Percentiles rank a stretch among this genome's conserved stretches.
These are phyloP conservation scores for Mercenaria mercenaria DNA, from an alignment of 1,140 invertebrate genomes.

Conservation along the genomic window DNA sequence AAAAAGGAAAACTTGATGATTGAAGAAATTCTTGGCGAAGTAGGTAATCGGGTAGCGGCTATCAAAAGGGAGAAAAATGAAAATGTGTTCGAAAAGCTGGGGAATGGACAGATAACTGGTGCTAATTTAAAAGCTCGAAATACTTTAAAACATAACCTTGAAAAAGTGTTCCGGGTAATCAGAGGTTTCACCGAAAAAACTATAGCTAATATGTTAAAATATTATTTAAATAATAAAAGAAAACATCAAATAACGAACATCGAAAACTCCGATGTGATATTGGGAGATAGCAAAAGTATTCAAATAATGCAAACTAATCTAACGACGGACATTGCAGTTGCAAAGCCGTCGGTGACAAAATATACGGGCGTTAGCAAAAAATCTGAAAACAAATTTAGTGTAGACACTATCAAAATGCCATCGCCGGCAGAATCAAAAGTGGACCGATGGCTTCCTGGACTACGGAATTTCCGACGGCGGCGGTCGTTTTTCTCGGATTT, in stretches of 20 bases:
- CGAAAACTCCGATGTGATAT: background rate
- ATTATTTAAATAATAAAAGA: background rate
- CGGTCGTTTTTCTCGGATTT: constrained; percentile 49
- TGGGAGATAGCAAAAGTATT: background rate
- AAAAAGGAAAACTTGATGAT: background rate
- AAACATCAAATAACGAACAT: background rate
- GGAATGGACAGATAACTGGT: background rate
- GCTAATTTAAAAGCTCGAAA: background rate
- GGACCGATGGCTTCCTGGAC: constrained; percentile 26
- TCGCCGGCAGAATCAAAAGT: constrained; percentile 36
- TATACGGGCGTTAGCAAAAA: background rate
- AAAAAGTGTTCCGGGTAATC: background rate
- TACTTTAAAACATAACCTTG: background rate
- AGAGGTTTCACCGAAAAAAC: background rate
- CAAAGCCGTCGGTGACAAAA: background rate
- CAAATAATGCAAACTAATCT: constrained; percentile 14
- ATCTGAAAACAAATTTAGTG: background rate
- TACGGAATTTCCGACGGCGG: constrained; percentile 21
- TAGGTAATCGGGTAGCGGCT: background rate
- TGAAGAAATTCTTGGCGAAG: background rate
- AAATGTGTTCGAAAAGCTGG: background rate
- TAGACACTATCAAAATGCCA: constrained; percentile 16
- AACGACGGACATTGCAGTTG: background rate
- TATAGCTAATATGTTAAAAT: constrained; percentile 26
- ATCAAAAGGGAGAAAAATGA: background rate